Base-by-base conservation (phyloP, 2,888 invertebrate species). In the Sylvicola fuscatus region DNA sequence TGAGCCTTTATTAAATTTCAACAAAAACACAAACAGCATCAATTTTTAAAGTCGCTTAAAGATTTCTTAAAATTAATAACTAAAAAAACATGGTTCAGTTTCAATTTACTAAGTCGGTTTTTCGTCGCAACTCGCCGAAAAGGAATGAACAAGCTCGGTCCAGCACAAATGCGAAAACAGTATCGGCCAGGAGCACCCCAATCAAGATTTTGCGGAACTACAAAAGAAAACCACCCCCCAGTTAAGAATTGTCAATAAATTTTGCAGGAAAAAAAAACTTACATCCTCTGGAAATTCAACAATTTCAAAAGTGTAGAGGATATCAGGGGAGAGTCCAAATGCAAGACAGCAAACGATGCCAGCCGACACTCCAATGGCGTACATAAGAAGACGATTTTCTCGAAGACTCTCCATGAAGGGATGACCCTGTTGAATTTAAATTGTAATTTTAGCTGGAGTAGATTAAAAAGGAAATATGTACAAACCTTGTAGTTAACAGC, bases 351-450 rank as follows among this genome's bases (percentile, higher is more conserved):
- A 61, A 36, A 97, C 84, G 13, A 80, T 72, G 21, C 70, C 71
- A 17, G 80, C 79, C 5, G 93, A 89, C 42, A 78, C 66, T 39
- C 86, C 45, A 41, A 98, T 70, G 51, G 93, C 92, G 64, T 87
- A 93, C 49, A 97, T 60, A 42, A 99, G 66, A 3, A 90, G 77
- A 52, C 80, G 82, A 62, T 99, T 98, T 56, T 92, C 86, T 32
- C 65, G 64, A 35, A 99, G 63, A 49, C 90, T 86, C 58, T 97
- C 95, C 98, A 99, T 99, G 53, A 89, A 99, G 3, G 98, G 98
- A 56, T 89, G 81, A 5, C 98, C 98, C 93, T 95, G 48, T 44
- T 38, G 45, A 40, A 44, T 39, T 15, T 27, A 27, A 38, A 33
- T 36, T 28, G 28, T 32, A n/a, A 14, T 11, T 27, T 27, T 33